Base-by-base conservation (phyloP, 2,888 invertebrate genomes). In the Machimus atricapillus region DNA sequence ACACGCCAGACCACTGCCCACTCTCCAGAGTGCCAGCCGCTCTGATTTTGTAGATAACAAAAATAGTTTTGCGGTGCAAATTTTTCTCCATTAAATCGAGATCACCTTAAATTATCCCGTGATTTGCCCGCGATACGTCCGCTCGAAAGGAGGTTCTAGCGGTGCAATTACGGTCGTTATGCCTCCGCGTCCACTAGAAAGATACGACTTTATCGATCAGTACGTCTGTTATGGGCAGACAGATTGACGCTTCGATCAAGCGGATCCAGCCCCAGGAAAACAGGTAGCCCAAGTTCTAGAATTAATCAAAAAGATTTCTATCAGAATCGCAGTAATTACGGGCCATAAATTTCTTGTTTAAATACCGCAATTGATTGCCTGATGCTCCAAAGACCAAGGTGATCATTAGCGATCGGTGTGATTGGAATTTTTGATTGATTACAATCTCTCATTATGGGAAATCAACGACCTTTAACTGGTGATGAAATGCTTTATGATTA, bases 371-470 rank as follows among this genome's bases (percentile, higher is more conserved):
- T 78, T 78, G 78, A 78, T 78, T 78, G 78, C 43, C 40, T 7
- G 78, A 43, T 43, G 78, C 46, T 19, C 27, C 46, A 46, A 78
- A 78, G 43, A 78, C 40, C 78, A 78, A 78, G 40, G 43, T 43
- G 78, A 78, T 78, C 46, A 78, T 78, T 78, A 78, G 16, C 43
- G 78, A 46, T 43, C 46, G 46, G 43, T 78, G 78, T 78, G 78
- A 78, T 78, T 78, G 78, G 78, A 78, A 78, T 78, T 78, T 78
- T 78, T 78, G 78, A 78, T 78, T 78, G 78, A 78, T 78, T 78
- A 46, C 43, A 23, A 78, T 78, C 78, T 78, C 78, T 43, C 14
- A 43, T 78, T 78, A 78, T 78, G 78, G 46, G 78, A 78, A 78
- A 78, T 78, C 43, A 27, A 40, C 12, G 78, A 78, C 78, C 78